A percentile compares a stretch with the other conserved stretches of the same genome.
Conservation (phyloP, 2,113 vertebrate species). For the Poecile atricapillus region DNA sequence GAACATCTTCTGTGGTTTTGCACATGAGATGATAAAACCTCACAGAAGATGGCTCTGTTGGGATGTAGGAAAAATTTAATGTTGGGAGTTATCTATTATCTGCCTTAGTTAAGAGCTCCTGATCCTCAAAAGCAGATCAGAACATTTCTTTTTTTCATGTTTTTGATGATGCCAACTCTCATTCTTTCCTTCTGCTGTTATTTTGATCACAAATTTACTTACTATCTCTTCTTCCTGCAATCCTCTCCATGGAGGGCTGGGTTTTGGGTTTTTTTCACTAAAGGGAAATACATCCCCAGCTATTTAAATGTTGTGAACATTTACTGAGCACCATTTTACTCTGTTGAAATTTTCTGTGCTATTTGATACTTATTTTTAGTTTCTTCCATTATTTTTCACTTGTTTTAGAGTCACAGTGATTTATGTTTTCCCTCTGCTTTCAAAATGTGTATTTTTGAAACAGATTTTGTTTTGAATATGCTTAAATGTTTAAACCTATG, state of each 20-base stretch:
- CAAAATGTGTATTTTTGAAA: neutral
- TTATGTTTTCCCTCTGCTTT: slow-evolving; percentile 15
- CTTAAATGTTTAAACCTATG: neutral
- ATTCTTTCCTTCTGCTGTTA: neutral
- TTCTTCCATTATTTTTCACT: neutral
- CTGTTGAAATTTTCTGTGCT: neutral
- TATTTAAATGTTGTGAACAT: neutral
- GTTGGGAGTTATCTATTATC: neutral
- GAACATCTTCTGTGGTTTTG: neutral
- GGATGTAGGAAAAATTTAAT: neutral
- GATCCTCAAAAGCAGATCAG: neutral
- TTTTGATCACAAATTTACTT: neutral
- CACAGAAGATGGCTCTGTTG: neutral
- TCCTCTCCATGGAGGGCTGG: neutral
- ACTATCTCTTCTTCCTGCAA: neutral
- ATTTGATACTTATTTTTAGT: neutral
- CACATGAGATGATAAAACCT: neutral
- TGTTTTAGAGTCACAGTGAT: slow-evolving; percentile 7
- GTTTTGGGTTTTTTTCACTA: neutral
- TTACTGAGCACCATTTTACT: neutral
- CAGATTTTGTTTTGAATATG: slow-evolving; percentile 1
- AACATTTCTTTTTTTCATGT: neutral
- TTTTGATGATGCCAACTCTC: neutral
- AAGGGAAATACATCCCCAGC: neutral
- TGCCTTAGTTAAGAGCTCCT: neutral